Percentiles rank a stretch among this genome's conserved stretches.
Conservation (phyloP, 2,888 invertebrate genomes). For the Euproctis similis region DNA sequence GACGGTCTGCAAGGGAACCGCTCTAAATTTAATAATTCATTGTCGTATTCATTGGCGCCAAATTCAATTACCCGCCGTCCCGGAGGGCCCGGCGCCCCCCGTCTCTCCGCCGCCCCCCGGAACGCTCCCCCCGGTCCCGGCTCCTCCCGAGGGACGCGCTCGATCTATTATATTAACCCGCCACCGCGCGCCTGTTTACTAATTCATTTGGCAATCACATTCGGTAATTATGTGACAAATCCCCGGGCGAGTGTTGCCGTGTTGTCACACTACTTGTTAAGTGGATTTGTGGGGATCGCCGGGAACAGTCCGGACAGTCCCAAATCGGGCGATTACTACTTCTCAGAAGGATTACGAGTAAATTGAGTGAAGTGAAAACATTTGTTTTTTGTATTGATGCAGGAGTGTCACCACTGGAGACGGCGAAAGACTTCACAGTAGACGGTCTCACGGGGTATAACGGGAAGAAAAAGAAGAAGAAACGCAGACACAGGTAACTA, state of each 20-base stretch:
- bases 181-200: constrained; percentile 50
- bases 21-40: constrained; percentile 70
- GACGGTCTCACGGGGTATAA: constrained; percentile 88
- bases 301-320: constrained; percentile 2
- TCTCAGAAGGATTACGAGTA: constrained; percentile 3
- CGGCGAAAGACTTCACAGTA: constrained; percentile 88
- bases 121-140: constrained; percentile 6
- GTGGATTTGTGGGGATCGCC: constrained; percentile 22
- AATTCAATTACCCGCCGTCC: constrained; percentile 62
- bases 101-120: constrained; percentile 10
- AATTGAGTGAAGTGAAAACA: constrained; percentile 9
- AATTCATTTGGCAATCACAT: constrained; percentile 68
- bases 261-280: constrained; percentile 30
- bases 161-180: constrained; percentile 45
- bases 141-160: constrained; percentile 28
- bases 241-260: constrained; percentile 27
- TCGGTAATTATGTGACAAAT: constrained; percentile 65
- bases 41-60: constrained; percentile 69
- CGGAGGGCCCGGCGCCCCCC: constrained; percentile 29
- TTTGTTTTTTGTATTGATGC: constrained; percentile 24
- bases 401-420: constrained; percentile 84
- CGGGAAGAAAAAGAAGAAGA: constrained; percentile 95
- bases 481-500: constrained; percentile 90
- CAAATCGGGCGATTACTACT: constrained; percentile 3
- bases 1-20: constrained; percentile 26